Evolutionary conservation across 1,140 invertebrate species (phyloP), one percentile per base, ranked within the genome.

Genomic region (Hormaphis cornu): DNA sequence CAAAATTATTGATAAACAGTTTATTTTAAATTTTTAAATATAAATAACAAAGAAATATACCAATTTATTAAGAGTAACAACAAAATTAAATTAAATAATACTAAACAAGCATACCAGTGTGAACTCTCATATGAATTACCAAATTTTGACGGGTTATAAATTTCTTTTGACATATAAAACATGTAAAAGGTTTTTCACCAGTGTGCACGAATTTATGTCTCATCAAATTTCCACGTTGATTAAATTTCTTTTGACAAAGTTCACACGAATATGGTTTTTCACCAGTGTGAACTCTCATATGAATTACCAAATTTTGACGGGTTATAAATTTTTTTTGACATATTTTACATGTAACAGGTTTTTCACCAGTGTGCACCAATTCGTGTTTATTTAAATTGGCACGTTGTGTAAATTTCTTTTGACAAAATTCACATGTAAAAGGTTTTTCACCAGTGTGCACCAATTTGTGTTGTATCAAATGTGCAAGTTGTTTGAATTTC

Each of bases 401-500:
- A 26, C 24, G 4, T 16, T 69, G 30, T 7, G 44, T 48, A 20
- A 66, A 33, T 8, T 18, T 12, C 48, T 35, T 30, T 10, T 35
- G 24, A 33, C 63, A 69, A 7, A 44, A 28, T 33, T 69, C 7
- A 18, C 63, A 69, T 50, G 33, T 14, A 30, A 22, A 69, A 4
- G 44, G 63, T 20, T 50, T 46, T 20, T 48, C 26, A 7, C 61
- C 61, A 20, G 61, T 66, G 30, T 66, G 61, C 14, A 16, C n/a
- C 16, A 42, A 26, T 18, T 48, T 28, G 30, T 66, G 61, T 71
- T 81, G 79, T 12, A 77, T 80, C 12, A 82, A 72, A 16, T 81
- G 81, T 16, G 78, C 71, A 14, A 73, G 71, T 75, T 86, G 84
- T 10, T 83, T 82, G 73, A 86, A 86, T 53, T 78, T 78, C 74